Conservation (phyloP, 2,888 invertebrate genomes). For the Linnaemya tessellans region DNA sequence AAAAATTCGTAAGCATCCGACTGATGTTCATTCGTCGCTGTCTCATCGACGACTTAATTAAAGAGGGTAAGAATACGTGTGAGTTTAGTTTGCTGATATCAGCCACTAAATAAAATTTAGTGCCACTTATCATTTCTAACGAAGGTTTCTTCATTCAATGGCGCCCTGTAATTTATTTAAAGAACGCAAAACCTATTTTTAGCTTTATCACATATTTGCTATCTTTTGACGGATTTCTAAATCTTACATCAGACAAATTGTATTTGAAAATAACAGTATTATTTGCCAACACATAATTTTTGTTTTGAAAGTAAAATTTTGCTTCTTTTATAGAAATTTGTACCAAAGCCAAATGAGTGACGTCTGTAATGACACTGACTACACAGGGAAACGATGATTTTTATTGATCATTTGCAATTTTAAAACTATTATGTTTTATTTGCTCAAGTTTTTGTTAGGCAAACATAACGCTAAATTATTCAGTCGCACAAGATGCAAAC, state of each 20-base stretch:
- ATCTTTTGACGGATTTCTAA: neutral
- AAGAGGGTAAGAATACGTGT: too few species aligned
- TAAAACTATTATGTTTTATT: too few species aligned
- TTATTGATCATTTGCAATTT: neutral
- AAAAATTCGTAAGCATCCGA: too few species aligned
- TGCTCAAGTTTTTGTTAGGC: too few species aligned
- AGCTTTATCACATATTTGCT: neutral
- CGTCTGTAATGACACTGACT: neutral
- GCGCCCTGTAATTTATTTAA: constrained; percentile 3
- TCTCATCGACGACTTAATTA: too few species aligned
- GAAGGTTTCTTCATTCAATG: neutral
- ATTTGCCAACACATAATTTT: neutral
- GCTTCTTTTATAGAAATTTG: neutral
- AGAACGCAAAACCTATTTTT: constrained; percentile 38
- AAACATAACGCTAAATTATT: too few species aligned
- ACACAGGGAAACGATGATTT: neutral
- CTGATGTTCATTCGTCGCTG: too few species aligned
- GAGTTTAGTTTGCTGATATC: too few species aligned
- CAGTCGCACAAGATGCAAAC: too few species aligned
- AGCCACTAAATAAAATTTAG: too few species aligned
- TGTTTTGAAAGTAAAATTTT: neutral
- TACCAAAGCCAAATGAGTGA: neutral
- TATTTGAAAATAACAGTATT: neutral
- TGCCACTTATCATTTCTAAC: neutral
- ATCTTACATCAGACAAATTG: constrained; percentile 1